Conservation (phyloP, 2,113 vertebrate genomes). For the Aegypius monachus region DNA sequence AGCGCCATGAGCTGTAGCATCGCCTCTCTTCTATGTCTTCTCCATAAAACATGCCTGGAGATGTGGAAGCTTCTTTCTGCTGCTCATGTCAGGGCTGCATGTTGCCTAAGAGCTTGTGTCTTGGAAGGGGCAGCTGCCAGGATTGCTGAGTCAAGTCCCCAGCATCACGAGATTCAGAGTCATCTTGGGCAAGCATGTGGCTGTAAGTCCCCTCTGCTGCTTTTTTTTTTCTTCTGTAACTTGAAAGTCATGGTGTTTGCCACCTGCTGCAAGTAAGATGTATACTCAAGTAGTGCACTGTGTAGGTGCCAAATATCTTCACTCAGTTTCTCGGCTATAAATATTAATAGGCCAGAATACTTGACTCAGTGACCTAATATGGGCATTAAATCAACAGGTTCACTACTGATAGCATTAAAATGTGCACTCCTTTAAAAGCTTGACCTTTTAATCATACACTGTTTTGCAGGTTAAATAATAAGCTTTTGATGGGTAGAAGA, state of each 20-base stretch:
- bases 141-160: background rate
- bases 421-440: background rate
- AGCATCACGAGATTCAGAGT: background rate
- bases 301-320: background rate
- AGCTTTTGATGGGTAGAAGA: background rate
- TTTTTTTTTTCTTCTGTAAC: background rate
- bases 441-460: background rate
- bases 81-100: background rate
- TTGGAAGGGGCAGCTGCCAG: background rate
- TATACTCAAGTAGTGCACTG: background rate
- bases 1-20: fast-evolving
- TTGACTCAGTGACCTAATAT: background rate
- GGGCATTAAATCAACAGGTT: background rate
- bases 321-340: background rate
- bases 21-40: background rate
- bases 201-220: background rate
- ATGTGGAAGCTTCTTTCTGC: background rate
- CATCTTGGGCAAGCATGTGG: background rate
- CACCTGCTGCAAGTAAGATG: background rate
- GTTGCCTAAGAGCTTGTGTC: background rate
- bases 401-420: background rate
- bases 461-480: background rate
- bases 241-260: background rate
- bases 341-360: background rate
- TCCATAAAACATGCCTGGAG: background rate